Conservation (phyloP, 2,888 invertebrate genomes). For the Escarpia spicata region DNA sequence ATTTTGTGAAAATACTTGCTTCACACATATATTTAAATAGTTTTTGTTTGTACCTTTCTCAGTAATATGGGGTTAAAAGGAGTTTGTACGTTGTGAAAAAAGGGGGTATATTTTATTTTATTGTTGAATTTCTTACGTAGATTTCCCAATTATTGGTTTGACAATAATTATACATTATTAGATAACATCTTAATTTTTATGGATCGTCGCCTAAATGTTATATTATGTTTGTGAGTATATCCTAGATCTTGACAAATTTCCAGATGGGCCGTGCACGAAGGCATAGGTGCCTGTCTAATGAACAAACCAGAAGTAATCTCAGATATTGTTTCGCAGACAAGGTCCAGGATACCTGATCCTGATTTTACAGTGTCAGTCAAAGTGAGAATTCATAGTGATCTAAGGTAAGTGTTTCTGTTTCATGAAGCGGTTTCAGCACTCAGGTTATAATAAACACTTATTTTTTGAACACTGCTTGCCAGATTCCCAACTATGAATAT, state of each 20-base stretch:
- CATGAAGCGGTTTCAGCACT: neutral
- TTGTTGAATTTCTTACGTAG: neutral
- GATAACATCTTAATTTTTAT: neutral
- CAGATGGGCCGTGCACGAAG: conserved; percentile 89
- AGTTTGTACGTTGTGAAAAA: neutral
- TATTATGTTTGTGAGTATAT: neutral
- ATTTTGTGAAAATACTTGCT: neutral
- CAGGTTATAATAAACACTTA: neutral
- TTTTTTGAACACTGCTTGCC: too few relatives aligned
- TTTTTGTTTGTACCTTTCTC: neutral
- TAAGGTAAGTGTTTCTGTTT: conserved; percentile 65
- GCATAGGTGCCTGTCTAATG: conserved; percentile 86
- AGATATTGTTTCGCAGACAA: conserved; percentile 81
- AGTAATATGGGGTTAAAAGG: neutral
- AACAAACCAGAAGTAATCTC: conserved; percentile 84
- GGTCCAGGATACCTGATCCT: conserved; percentile 74
- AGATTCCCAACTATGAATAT: too few relatives aligned
- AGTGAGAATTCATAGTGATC: conserved; percentile 81
- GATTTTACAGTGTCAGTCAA: conserved; percentile 91
- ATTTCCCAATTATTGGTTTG: neutral
- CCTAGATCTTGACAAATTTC: neutral
- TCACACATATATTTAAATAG: neutral
- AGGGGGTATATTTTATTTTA: neutral
- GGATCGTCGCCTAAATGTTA: neutral
- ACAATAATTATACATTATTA: neutral